phyloP scores from a whole-genome alignment of 2,888 invertebrate species.

The Hirtodrosophila histrioides region DNA sequence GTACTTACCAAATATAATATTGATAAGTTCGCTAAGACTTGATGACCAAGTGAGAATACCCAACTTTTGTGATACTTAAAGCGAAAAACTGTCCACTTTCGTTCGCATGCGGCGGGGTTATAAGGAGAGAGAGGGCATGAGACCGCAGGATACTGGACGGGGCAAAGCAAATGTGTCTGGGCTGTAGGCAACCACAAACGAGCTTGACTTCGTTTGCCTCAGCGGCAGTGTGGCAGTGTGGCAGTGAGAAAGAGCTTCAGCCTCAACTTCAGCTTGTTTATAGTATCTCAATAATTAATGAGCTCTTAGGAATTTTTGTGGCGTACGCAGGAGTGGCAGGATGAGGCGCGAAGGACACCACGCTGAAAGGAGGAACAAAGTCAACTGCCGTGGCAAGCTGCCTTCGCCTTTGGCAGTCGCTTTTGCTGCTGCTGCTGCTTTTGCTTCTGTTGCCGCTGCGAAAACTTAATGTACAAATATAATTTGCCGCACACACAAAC shows the following conservation, averaged over 20 bases:
- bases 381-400: slow-evolving; percentile 69
- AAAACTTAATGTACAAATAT: slow-evolving; percentile 79
- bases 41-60: slow-evolving; percentile 2
- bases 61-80: slow-evolving; percentile 19
- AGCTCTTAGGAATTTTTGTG: slow-evolving; percentile 80
- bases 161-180: slow-evolving; percentile 69
- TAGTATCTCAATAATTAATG: slow-evolving; percentile 82
- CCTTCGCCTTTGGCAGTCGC: slow-evolving; percentile 54
- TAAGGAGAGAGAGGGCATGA: slow-evolving; percentile 4
- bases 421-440: slow-evolving; percentile 27
- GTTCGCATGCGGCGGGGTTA: slow-evolving; percentile 15
- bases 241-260: slow-evolving; percentile 22
- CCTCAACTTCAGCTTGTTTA: slow-evolving; percentile 69
- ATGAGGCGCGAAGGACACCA: slow-evolving; percentile 35
- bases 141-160: slow-evolving; percentile 43
- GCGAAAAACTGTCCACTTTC: slow-evolving; percentile 69
- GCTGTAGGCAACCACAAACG: slow-evolving; percentile 77
- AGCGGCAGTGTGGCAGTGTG: slow-evolving; percentile 9
- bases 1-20: neutral
- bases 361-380: slow-evolving; percentile 56
- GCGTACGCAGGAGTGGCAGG: slow-evolving; percentile 52
- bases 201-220: slow-evolving; percentile 73
- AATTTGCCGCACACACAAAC: slow-evolving; percentile 78
- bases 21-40: neutral
- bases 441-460: slow-evolving; percentile 50